A percentile compares a stretch with the other conserved stretches of the same genome.
Conservation (phyloP, 2,113 vertebrate genomes). For the Cryptoleucopteryx plumbea region DNA sequence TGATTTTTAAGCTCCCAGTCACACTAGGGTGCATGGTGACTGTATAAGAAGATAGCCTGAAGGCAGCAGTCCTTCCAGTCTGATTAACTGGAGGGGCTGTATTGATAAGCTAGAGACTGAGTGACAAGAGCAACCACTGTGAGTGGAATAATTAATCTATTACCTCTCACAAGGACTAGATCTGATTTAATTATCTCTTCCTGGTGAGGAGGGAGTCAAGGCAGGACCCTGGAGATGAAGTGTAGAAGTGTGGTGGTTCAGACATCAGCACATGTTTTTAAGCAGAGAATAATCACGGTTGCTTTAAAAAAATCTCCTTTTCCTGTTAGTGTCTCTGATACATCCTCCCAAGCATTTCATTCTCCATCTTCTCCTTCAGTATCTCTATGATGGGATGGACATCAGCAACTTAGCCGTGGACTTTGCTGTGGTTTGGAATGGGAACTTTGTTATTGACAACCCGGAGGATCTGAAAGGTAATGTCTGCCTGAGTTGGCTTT, state of each 20-base stretch:
- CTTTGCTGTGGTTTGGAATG: constrained; percentile 98
- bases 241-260: neutral
- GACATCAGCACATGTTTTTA: neutral
- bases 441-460: constrained; percentile 98
- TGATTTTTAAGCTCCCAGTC: neutral
- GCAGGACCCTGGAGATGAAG: neutral
- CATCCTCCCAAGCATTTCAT: neutral
- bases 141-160: constrained; percentile 48
- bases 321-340: neutral
- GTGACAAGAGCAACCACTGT: neutral
- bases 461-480: constrained; percentile 93
- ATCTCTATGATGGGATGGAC: constrained; percentile 94
- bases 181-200: constrained; percentile 58
- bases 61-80: neutral
- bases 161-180: constrained; percentile 25
- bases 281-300: neutral
- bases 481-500: neutral
- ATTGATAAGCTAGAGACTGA: constrained; percentile 20
- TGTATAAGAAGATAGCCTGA: neutral
- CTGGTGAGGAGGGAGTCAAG: neutral
- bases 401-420: constrained; percentile 93
- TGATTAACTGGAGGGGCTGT: neutral
- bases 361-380: constrained; percentile 69
- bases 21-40: neutral
- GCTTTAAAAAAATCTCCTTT: neutral